Conservation (phyloP, 2,888 invertebrate species). For the Drosophila prostipennis region DNA sequence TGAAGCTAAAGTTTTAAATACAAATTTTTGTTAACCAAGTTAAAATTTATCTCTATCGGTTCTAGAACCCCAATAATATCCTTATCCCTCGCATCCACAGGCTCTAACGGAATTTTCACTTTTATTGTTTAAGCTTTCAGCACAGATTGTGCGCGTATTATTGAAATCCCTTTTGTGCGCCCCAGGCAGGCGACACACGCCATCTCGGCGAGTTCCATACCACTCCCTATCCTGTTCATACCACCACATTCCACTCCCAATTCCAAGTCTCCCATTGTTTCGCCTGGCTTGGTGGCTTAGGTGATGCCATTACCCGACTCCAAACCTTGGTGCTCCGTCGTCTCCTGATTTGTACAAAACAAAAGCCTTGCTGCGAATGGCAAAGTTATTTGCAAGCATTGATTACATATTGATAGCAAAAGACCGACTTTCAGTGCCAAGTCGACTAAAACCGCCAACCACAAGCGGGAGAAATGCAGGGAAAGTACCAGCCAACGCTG, state of each 20-base stretch:
- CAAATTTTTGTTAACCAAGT: background rate
- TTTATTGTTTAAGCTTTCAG: slow-evolving; percentile 79
- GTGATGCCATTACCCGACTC: slow-evolving; percentile 50
- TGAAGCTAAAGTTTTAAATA: no score
- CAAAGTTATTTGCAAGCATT: slow-evolving; percentile 73
- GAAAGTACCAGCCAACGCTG: slow-evolving; percentile 10
- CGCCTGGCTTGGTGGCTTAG: slow-evolving; percentile 34
- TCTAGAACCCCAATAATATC: slow-evolving; percentile 61
- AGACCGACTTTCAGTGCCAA: slow-evolving; percentile 23
- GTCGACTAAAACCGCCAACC: slow-evolving; percentile 43
- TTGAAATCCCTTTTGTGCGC: slow-evolving; percentile 74
- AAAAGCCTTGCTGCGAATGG: slow-evolving; percentile 68
- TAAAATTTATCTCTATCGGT: background rate
- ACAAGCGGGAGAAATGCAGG: slow-evolving; percentile 17
- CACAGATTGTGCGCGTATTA: slow-evolving; percentile 76
- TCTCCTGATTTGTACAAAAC: slow-evolving; percentile 64
- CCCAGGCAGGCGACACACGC: slow-evolving; percentile 43
- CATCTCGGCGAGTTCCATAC: background rate
- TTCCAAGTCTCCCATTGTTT: slow-evolving; percentile 56
- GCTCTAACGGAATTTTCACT: slow-evolving; percentile 72
- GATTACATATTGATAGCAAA: slow-evolving; percentile 65
- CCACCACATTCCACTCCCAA: slow-evolving; percentile 25
- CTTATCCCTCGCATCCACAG: slow-evolving; percentile 51
- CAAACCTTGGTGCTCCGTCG: slow-evolving; percentile 10
- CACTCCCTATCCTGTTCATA: background rate